These are phyloP conservation scores for Lineus longissimus DNA, from an alignment of 1,140 invertebrate genomes.

Conservation along the genomic window DNA sequence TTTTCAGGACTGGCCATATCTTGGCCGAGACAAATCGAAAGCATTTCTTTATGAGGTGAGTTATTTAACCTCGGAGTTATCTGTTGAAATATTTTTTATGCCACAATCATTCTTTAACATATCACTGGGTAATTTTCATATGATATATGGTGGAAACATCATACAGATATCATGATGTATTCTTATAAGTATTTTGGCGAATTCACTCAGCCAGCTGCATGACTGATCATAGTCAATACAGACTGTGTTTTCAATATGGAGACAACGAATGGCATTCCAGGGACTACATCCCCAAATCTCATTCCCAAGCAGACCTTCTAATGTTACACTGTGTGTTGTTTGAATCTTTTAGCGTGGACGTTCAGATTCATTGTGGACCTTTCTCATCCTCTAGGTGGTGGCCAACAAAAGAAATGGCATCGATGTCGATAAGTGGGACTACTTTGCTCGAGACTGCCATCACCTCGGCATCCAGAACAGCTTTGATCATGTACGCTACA, in stretches of 20 bases:
- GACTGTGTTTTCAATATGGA: too few relatives aligned
- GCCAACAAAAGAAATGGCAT: constrained; percentile 62
- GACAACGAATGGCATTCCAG: too few relatives aligned
- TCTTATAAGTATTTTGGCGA: too few relatives aligned
- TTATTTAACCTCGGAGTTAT: not conserved
- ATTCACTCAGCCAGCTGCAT: too few relatives aligned
- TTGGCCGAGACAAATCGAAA: not conserved
- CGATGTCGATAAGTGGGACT: constrained; percentile 74
- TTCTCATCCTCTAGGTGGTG: constrained; percentile 59
- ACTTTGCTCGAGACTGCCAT: constrained; percentile 62
- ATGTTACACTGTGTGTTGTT: not conserved
- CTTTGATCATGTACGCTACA: constrained; percentile 55
- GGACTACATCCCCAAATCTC: too few relatives aligned
- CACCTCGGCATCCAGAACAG: constrained; percentile 54
- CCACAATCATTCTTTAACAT: too few relatives aligned
- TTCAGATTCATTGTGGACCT: not conserved
- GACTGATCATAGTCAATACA: too few relatives aligned
- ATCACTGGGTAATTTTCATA: too few relatives aligned
- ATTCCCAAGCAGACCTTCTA: too few relatives aligned
- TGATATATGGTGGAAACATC: too few relatives aligned
- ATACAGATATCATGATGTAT: too few relatives aligned
- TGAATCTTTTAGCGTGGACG: not conserved
- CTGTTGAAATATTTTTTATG: too few relatives aligned
- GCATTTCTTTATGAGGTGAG: not conserved
- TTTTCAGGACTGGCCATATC: not conserved